These are phyloP conservation scores for Popillia japonica DNA, from an alignment of 1,140 invertebrate genomes.

Conservation along the genomic window DNA sequence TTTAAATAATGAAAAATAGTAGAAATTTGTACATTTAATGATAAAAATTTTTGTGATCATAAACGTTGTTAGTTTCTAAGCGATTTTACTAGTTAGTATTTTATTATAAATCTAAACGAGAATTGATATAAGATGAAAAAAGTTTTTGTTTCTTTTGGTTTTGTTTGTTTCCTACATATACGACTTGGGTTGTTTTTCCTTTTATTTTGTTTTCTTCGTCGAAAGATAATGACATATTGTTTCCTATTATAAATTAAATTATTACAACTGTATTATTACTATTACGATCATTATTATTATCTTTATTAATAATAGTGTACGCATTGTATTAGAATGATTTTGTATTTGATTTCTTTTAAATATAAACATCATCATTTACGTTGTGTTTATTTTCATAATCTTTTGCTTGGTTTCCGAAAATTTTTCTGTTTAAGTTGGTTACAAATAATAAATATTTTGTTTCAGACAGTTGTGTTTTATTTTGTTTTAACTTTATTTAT, in stretches of 20 bases:
- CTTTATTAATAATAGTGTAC: constrained; percentile 24
- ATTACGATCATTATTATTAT: constrained; percentile 28
- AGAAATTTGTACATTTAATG: constrained; percentile 28
- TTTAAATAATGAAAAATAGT: constrained; percentile 26
- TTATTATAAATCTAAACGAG: constrained; percentile 14
- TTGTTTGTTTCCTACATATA: not conserved
- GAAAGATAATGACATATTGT: not conserved
- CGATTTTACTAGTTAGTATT: constrained; percentile 12
- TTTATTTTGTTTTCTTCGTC: not conserved
- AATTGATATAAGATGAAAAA: constrained; percentile 23
- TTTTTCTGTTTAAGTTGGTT: not conserved
- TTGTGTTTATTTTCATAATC: constrained; percentile 1
- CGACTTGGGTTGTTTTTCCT: not conserved
- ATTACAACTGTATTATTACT: constrained; percentile 21
- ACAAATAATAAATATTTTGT: not conserved
- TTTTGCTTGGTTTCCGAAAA: not conserved
- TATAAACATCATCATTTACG: constrained; percentile 23
- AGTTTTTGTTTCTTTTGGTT: not conserved
- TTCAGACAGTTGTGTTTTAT: not conserved
- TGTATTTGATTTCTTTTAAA: constrained; percentile 35
- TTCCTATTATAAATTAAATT: constrained; percentile 25
- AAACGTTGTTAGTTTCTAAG: constrained; percentile 27
- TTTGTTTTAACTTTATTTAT: not conserved
- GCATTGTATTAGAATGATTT: constrained; percentile 25
- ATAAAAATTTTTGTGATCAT: constrained; percentile 31